A percentile compares a stretch with the other conserved stretches of the same genome.
Conservation (phyloP, 2,888 invertebrate genomes). For the Leucophenga maculata region DNA sequence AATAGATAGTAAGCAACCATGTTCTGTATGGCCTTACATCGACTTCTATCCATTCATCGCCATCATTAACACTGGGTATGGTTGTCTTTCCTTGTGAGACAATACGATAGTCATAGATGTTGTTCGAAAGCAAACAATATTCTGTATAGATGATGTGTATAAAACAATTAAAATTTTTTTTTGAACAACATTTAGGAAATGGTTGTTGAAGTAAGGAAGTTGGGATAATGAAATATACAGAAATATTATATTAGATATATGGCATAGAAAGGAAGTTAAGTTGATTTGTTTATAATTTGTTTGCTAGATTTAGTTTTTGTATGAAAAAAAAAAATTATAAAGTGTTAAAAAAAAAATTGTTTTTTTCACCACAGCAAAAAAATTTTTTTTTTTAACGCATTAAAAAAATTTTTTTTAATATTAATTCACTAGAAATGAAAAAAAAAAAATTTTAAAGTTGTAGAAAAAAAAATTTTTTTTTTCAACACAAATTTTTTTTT, state of each 20-base stretch:
- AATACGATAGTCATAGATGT: constrained; percentile 89
- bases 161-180: background rate
- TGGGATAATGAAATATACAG: background rate
- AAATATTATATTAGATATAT: background rate
- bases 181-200: constrained; percentile 47
- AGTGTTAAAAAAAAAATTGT: no score
- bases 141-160: constrained; percentile 73
- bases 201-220: background rate
- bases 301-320: no score
- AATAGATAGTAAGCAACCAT: constrained; percentile 52
- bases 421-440: no score
- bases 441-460: no score
- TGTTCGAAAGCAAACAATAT: constrained; percentile 82
- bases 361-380: no score
- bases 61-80: constrained; percentile 93
- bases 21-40: constrained; percentile 79
- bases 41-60: constrained; percentile 86
- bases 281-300: no score
- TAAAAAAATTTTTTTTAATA: no score
- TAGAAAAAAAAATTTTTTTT: no score
- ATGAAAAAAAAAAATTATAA: no score
- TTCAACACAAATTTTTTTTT: no score
- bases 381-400: no score
- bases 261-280: background rate
- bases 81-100: constrained; percentile 94